Percentiles rank a stretch among this genome's conserved stretches.
phyloP scores from a whole-genome alignment of 2,797 vertebrate species.

The Limnodromus scolopaceus region DNA sequence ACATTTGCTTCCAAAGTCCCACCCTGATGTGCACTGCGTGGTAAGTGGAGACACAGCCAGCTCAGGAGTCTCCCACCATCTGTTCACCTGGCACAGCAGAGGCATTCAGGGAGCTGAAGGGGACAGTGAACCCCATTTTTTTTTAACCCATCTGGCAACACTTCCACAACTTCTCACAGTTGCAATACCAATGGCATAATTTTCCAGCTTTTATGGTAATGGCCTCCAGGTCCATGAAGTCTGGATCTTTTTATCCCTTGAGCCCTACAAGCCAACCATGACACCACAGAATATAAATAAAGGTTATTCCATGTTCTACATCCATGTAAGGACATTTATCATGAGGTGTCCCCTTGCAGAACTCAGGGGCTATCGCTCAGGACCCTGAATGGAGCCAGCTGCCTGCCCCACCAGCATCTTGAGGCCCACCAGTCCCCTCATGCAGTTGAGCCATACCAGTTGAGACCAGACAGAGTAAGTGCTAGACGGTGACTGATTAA shows the following conservation, averaged over 20 bases:
- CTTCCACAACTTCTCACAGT: neutral
- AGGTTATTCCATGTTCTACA: neutral
- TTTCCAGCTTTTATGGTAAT: neutral
- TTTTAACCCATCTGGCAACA: neutral
- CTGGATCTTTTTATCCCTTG: neutral
- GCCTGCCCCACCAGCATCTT: neutral
- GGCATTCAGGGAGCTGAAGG: neutral
- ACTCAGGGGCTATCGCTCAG: neutral
- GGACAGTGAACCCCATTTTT: neutral
- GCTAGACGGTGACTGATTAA: slow-evolving; percentile 47
- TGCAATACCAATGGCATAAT: neutral
- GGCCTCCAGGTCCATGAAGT: neutral
- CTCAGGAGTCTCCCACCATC: neutral
- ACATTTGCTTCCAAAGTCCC: neutral
- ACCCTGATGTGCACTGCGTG: neutral
- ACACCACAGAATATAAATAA: neutral
- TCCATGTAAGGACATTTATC: slow-evolving; percentile 20
- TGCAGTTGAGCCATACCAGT: neutral
- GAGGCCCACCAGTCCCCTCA: neutral
- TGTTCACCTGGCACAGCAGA: neutral
- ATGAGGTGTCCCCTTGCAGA: neutral
- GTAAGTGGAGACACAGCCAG: neutral
- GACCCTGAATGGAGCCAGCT: neutral
- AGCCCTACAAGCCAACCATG: neutral
- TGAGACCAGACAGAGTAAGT: slow-evolving; percentile 30